These are phyloP conservation scores for Tetraodon nigroviridis DNA, from an alignment of 2,113 vertebrate species.

Conservation along the genomic window DNA sequence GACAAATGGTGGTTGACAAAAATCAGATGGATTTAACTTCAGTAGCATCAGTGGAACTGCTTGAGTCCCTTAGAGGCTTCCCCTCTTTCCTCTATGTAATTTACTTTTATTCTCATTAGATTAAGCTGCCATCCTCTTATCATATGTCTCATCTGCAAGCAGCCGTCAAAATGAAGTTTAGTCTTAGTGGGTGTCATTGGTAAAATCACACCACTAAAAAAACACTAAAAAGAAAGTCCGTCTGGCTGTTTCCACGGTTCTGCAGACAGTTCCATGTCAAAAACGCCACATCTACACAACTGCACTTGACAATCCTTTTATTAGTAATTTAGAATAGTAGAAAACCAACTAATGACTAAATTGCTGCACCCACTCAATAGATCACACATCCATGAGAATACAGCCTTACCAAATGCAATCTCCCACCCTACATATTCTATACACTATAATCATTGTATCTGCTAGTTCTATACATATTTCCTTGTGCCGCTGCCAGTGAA, in stretches of 20 bases:
- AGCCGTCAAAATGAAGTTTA: slow-evolving; percentile 4
- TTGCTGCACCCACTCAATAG: no score
- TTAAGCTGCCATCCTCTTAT: slow-evolving; percentile 28
- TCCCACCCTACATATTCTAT: neutral
- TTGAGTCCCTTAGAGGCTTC: neutral
- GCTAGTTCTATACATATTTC: neutral
- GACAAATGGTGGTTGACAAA: no score
- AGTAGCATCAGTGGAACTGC: neutral
- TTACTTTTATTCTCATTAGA: slow-evolving; percentile 26
- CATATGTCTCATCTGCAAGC: neutral
- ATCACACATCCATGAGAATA: no score
- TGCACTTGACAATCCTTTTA: no score
- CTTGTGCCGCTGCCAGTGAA: neutral
- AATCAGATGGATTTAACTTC: no score
- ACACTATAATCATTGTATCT: slow-evolving; percentile 3
- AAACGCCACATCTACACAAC: no score
- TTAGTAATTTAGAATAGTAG: no score
- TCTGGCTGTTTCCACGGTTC: no score
- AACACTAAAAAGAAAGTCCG: no score
- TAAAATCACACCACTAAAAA: slow-evolving; percentile 7
- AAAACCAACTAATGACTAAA: no score
- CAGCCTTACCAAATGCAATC: neutral
- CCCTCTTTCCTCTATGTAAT: neutral
- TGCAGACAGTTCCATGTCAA: no score
- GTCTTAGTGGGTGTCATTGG: neutral